Conservation (phyloP, 2,888 invertebrate genomes). For the Alviniconcha strummeri region DNA sequence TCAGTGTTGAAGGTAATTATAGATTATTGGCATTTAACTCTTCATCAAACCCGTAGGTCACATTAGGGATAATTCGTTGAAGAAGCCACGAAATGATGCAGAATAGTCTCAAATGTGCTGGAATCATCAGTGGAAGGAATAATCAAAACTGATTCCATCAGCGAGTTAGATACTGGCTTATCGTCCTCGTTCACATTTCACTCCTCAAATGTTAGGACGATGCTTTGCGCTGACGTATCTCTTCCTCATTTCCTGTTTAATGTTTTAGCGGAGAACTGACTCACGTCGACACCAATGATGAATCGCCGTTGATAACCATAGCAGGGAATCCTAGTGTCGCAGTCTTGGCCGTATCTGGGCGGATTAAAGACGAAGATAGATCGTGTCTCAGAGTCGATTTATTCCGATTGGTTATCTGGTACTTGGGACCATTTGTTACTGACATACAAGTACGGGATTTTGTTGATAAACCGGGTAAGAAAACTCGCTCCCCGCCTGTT, state of each 20-base stretch:
- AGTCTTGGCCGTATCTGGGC: neutral
- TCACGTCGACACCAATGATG: slow-evolving; percentile 17
- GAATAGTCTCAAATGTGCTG: neutral
- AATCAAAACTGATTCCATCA: neutral
- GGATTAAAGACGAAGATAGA: neutral
- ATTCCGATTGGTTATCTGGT: neutral
- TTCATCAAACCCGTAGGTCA: too few species aligned
- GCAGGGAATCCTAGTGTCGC: neutral
- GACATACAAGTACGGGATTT: neutral
- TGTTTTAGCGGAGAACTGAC: neutral
- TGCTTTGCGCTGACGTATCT: neutral
- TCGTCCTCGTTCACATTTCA: neutral
- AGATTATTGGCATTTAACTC: too few species aligned
- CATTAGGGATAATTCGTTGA: too few species aligned
- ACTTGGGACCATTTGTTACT: neutral
- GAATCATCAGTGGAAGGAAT: neutral
- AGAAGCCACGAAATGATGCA: neutral
- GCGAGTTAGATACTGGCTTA: neutral
- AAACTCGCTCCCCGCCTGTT: neutral
- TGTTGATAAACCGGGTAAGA: neutral
- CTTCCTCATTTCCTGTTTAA: slow-evolving; percentile 18
- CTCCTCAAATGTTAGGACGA: neutral
- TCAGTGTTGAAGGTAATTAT: too few species aligned
- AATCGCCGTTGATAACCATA: slow-evolving; percentile 4
- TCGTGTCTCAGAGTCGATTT: neutral